Percentiles rank a stretch among this genome's conserved stretches.
Evolutionary conservation across 2,797 vertebrate species (phyloP).

Genomic region (Chloroceryle inda): DNA sequence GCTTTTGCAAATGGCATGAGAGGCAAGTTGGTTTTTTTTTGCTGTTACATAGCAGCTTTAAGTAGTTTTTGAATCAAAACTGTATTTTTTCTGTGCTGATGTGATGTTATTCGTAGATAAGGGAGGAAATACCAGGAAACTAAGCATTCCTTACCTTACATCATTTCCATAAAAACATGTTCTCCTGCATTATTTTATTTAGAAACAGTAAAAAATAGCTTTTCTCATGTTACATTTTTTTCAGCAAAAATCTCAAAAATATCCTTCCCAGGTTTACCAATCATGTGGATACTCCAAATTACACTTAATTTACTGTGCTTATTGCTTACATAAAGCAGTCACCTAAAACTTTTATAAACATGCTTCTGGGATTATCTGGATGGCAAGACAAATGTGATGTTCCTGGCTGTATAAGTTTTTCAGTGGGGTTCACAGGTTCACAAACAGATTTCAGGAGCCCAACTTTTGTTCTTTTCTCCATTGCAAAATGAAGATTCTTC

Average conservation of each 20-base stretch:
- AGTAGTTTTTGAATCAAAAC: background rate
- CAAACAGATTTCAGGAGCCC: background rate
- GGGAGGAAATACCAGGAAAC: slow-evolving; percentile 50
- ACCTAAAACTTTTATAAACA: background rate
- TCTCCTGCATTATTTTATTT: slow-evolving; percentile 36
- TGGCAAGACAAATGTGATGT: background rate
- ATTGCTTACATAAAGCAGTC: background rate
- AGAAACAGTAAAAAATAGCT: background rate
- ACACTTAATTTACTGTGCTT: background rate
- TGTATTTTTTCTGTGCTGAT: background rate
- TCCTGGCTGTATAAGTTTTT: background rate
- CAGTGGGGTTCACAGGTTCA: background rate
- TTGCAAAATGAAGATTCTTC: background rate
- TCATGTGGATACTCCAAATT: background rate
- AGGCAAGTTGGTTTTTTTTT: background rate
- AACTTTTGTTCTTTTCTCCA: background rate
- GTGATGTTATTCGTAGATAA: background rate
- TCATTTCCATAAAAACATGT: slow-evolving; percentile 47
- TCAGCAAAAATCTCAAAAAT: background rate
- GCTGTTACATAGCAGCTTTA: background rate
- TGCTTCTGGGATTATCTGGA: background rate
- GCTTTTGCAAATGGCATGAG: background rate
- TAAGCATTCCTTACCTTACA: background rate
- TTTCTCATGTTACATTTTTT: background rate
- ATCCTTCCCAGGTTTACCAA: background rate